Evolutionary conservation across 2,113 vertebrate genomes (phyloP), one percentile per base, ranked within the genome.

Genomic region (Pluvianellus socialis): DNA sequence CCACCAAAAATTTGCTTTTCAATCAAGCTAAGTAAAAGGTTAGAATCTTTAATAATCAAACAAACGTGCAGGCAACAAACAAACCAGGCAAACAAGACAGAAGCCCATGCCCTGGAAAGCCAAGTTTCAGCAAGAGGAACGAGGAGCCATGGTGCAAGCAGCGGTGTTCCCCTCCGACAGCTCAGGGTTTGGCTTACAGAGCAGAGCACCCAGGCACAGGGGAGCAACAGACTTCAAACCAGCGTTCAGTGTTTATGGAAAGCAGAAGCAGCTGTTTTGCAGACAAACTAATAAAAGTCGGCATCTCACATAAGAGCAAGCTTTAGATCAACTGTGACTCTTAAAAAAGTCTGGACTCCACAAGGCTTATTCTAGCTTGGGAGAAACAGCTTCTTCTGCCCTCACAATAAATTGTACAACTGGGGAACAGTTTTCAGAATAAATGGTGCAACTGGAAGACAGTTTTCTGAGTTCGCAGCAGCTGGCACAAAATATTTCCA

Each of bases 181-280:
- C 45, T 26, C 0, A 0, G n/a, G 15, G 3, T 45, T 65, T 27
- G 56, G 53, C 28, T 27, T 47, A 20, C 42, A 8, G 27, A 62
- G 55, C 73, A 63, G 68, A 84, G 72, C 72, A 77, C 40, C 4
- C 2, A 61, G 66, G 30, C 65, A 52, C 49, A 13, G 88, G 58
- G 44, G 22, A 76, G 28, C 67, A 18, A 24, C 6, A 44, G 74
- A 49, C 45, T 72, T 59, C 21, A 77, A 66, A 42, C 10, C 21
- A 22, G 49, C 10, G n/a, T 24, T 33, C 66, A 30, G 53, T 26
- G 35, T 23, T 52, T 68, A 71, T 19, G 40, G 89, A 74, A 82
- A 88, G 74, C 58, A 93, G 81, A 75, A 90, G 84, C 87, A 94
- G 85, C 62, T 81, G 65, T 33, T 84, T 42, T 49, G 61, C 73